Evolutionary conservation across 2,888 invertebrate genomes (phyloP).

Genomic region (Eupithecia tripunctaria): DNA sequence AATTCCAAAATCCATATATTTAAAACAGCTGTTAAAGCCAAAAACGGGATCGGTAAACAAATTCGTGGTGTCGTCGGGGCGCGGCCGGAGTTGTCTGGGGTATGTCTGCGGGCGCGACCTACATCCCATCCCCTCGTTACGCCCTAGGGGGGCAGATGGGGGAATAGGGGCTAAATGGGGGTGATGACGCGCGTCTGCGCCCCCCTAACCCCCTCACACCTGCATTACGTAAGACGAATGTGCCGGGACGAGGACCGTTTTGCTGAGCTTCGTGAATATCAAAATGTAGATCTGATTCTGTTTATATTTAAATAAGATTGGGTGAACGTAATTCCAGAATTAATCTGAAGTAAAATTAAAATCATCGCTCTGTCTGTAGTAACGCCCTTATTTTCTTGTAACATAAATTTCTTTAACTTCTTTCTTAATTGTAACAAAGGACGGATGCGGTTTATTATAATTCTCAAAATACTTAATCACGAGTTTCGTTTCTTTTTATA

Average conservation of each 20-base stretch:
- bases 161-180: constrained; percentile 58
- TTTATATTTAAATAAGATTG: background rate
- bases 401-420: background rate
- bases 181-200: constrained; percentile 48
- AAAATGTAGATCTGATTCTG: background rate
- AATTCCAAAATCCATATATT: constrained; percentile 17
- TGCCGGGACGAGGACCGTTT: constrained; percentile 51
- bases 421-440: no score
- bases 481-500: no score
- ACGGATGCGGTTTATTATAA: no score
- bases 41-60: constrained; percentile 46
- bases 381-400: background rate
- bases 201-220: constrained; percentile 56
- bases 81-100: constrained; percentile 74
- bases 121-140: constrained; percentile 57
- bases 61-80: constrained; percentile 50
- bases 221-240: constrained; percentile 75
- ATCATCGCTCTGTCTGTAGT: background rate
- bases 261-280: constrained; percentile 9
- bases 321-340: background rate
- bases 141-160: constrained; percentile 47
- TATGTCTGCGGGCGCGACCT: constrained; percentile 82
- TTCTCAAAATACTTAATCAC: no score
- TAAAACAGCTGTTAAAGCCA: constrained; percentile 45
- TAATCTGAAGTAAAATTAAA: background rate